These are phyloP conservation scores for Erebia ligea DNA, from an alignment of 2,888 invertebrate genomes.

Conservation along the genomic window DNA sequence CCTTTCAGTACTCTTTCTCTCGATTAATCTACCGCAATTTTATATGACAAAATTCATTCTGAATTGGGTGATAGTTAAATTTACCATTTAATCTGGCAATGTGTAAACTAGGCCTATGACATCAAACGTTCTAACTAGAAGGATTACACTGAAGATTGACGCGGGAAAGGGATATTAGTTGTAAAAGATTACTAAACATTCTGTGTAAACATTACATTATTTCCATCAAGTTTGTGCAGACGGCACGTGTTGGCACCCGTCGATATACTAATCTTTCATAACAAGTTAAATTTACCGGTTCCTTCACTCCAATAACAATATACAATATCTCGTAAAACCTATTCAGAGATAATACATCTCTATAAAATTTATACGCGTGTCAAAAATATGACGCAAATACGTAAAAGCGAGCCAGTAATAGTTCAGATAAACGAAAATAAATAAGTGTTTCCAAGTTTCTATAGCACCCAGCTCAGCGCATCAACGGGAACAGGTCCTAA, in stretches of 20 bases:
- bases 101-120: slow-evolving; percentile 15
- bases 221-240: slow-evolving; percentile 55
- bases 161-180: slow-evolving; percentile 39
- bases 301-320: slow-evolving; percentile 48
- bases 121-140: slow-evolving; percentile 16
- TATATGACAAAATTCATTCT: neutral
- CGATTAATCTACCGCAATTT: neutral
- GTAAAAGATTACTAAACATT: slow-evolving; percentile 53
- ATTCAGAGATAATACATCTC: slow-evolving; percentile 41
- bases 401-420: slow-evolving; percentile 11
- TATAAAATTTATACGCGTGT: slow-evolving; percentile 39
- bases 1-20: too few species aligned
- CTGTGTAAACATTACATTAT: slow-evolving; percentile 47
- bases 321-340: slow-evolving; percentile 48
- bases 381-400: slow-evolving; percentile 40
- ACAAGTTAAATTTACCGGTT: slow-evolving; percentile 59
- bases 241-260: slow-evolving; percentile 73
- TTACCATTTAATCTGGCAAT: slow-evolving; percentile 12
- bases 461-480: neutral
- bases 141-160: slow-evolving; percentile 33
- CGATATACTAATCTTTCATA: slow-evolving; percentile 62
- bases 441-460: slow-evolving; percentile 11
- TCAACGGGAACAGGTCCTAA: neutral
- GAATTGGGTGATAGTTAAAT: slow-evolving; percentile 2
- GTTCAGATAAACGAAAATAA: slow-evolving; percentile 6